phyloP scores from a whole-genome alignment of 2,888 invertebrate species.

The Cancer borealis region DNA sequence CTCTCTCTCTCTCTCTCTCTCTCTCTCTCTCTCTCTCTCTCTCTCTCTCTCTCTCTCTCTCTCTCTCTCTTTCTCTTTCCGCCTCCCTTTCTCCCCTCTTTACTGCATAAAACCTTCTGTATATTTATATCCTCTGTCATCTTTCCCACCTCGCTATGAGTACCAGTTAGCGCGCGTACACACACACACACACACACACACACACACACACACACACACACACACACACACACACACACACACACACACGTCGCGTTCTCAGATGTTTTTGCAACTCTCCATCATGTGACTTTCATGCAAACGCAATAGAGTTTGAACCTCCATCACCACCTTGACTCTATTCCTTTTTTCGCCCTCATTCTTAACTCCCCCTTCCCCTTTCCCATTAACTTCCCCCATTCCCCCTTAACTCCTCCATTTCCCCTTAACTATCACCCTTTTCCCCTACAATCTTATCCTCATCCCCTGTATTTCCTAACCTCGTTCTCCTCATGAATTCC shows the following conservation, averaged over 20 bases:
- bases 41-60: not conserved
- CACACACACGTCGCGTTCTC: not conserved
- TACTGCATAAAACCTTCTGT: not conserved
- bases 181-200: slow-evolving; percentile 18
- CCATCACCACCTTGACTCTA: not conserved
- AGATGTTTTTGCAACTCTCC: not conserved
- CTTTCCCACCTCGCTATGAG: not conserved
- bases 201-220: slow-evolving; percentile 20
- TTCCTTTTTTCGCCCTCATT: not conserved
- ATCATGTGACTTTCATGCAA: not conserved
- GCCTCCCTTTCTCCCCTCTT: not conserved
- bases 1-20: no score
- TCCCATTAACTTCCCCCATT: not conserved
- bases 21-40: slow-evolving; percentile 12
- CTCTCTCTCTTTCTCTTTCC: not conserved
- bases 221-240: slow-evolving; percentile 20
- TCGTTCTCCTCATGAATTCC: not conserved
- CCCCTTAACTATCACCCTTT: no score
- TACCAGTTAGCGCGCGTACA: not conserved
- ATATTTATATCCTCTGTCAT: slow-evolving; percentile 20
- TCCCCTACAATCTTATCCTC: no score
- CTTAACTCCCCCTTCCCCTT: not conserved
- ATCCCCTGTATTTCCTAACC: not conserved
- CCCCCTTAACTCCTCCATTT: no score
- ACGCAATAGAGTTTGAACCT: not conserved